Conservation (phyloP, 2,888 invertebrate species). For the Tineola bisselliella region DNA sequence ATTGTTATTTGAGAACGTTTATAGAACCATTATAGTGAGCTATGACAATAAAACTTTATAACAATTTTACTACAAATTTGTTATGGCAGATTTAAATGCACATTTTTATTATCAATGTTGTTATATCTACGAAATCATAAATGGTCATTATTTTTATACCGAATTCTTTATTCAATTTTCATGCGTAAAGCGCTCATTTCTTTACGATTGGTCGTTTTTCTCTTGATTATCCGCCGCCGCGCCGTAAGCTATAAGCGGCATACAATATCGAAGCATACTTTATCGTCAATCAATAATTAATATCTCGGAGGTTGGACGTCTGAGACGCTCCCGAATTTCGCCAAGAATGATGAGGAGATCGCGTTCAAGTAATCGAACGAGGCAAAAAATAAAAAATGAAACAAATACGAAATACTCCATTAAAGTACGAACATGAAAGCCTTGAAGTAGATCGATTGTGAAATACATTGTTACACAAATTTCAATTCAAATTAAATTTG, state of each 20-base stretch:
- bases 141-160: background rate
- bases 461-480: slow-evolving; percentile 8
- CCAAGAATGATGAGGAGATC: slow-evolving; percentile 60
- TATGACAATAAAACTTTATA: background rate
- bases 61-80: no score
- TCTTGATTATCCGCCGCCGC: background rate
- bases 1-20: slow-evolving; percentile 1
- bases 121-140: no score
- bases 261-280: slow-evolving; percentile 53
- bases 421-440: slow-evolving; percentile 37
- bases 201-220: background rate
- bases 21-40: background rate
- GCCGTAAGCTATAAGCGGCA: slow-evolving; percentile 25
- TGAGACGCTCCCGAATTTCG: slow-evolving; percentile 67
- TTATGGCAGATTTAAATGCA: no score
- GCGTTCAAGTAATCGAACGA: slow-evolving; percentile 66
- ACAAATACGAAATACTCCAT: slow-evolving; percentile 68
- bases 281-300: slow-evolving; percentile 68
- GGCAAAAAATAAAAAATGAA: slow-evolving; percentile 66
- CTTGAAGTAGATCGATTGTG: slow-evolving; percentile 30
- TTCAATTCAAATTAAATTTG: background rate
- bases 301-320: slow-evolving; percentile 55
- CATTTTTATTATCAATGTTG: no score
- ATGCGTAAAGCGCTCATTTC: slow-evolving; percentile 1
- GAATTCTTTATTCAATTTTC: background rate